Evolutionary conservation across 2,797 vertebrate genomes (phyloP), one percentile per base, ranked within the genome.

Genomic region (Sebastes variabilis): DNA sequence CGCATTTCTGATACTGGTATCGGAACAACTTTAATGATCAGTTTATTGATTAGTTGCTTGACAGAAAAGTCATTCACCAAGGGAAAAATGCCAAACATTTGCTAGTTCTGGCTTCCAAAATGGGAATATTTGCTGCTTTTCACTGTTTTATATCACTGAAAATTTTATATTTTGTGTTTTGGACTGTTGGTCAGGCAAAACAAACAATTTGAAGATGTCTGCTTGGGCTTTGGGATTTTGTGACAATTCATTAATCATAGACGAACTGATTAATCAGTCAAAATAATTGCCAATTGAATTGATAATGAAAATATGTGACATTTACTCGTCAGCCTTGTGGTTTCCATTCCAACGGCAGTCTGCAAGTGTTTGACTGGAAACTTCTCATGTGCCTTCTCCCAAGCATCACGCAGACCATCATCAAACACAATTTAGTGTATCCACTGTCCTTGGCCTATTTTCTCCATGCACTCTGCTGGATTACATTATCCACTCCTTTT

Each of bases 401-500:
- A 8, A 70, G 29, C 27, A 29, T 72, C 61, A 36, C 38, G 4
- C 67, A 72, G 52, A 73, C 32, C 34, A 36, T 70, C 77, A 54
- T 36, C 69, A 58, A 49, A 42, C 77, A 74, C n/a, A 76, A n/a
- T 56, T 60, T 29, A 52, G 59, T 36, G 20, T 36, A n/a, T 80
- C 56, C 38, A 2, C 59, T 72, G 75, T 75, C 82, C 80, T 85
- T 86, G 84, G 83, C 68, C 87, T 77, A 9, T 83, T 82, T 85
- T 83, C 59, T 72, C 46, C 32, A 5, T 70, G 38, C 74, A 79
- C 87, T 91, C 76, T 80, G 68, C 80, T 75, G 83, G 73, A 93
- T 93, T 89, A 84, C 85, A 85, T 86, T 79, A 89, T 88, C 79
- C 73, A 7, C 77, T 88, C 82, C 76, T 87, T 62, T 34, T 54